These are phyloP conservation scores for Passerina amoena DNA, from an alignment of 2,113 vertebrate species.

Conservation along the genomic window DNA sequence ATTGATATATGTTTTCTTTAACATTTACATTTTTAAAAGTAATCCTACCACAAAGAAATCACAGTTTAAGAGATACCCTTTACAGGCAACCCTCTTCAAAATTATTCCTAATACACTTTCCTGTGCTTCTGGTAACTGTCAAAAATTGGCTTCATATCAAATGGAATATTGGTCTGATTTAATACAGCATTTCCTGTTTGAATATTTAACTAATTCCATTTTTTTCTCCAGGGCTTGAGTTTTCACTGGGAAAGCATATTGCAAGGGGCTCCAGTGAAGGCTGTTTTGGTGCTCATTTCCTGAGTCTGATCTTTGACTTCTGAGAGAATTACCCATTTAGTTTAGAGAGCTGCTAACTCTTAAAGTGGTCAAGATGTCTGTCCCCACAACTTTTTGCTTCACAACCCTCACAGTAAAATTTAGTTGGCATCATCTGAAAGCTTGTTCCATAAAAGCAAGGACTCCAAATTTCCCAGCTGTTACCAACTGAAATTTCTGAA, in stretches of 20 bases:
- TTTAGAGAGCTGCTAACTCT: not conserved
- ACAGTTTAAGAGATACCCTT: not conserved
- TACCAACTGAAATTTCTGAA: not conserved
- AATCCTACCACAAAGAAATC: not conserved
- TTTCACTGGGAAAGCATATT: not conserved
- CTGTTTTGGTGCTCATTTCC: not conserved
- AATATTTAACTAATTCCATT: conserved; percentile 31
- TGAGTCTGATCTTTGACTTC: not conserved
- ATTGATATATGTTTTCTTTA: not conserved
- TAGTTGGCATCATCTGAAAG: not conserved
- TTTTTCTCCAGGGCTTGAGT: conserved; percentile 19
- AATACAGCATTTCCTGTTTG: conserved; percentile 39
- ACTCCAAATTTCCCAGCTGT: not conserved
- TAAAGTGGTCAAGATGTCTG: not conserved
- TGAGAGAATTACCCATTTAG: not conserved
- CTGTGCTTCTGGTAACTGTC: not conserved
- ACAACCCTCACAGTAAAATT: not conserved
- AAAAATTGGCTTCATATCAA: conserved; percentile 11
- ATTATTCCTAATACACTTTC: not conserved
- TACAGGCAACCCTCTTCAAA: not conserved
- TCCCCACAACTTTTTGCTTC: not conserved
- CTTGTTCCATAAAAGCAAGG: not conserved
- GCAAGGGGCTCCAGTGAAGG: not conserved
- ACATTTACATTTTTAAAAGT: not conserved
- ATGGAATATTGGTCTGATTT: not conserved